A percentile compares a stretch with the other conserved stretches of the same genome.
phyloP scores from a whole-genome alignment of 37 sponge, comb jelly and placozoan species.

The Lycopodina hypogea region DNA sequence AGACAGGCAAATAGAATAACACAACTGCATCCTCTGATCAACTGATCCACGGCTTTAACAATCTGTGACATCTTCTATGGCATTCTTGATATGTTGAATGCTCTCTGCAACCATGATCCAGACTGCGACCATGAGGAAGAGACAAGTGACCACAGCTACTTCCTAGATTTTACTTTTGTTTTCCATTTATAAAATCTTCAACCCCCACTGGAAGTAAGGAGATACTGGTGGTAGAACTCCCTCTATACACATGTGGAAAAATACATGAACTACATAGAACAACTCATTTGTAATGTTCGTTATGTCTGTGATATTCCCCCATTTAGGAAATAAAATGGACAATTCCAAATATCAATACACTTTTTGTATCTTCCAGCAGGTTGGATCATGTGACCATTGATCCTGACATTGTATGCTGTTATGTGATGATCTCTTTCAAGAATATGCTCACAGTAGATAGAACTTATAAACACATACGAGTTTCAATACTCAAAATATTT shows the following conservation, averaged over 20 bases:
- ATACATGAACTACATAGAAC: slow-evolving; percentile 59
- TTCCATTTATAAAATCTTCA: slow-evolving; percentile 61
- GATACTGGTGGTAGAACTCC: slow-evolving; percentile 44
- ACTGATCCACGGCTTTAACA: slow-evolving; percentile 1
- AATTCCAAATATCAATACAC: slow-evolving; percentile 76
- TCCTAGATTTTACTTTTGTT: slow-evolving; percentile 73
- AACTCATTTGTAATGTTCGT: slow-evolving; percentile 76
- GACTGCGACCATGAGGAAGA: slow-evolving; percentile 55
- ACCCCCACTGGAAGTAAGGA: slow-evolving; percentile 74
- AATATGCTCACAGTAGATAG: slow-evolving; percentile 76
- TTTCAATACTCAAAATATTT: slow-evolving; percentile 34
- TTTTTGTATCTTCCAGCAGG: slow-evolving; percentile 44
- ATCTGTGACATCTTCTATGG: slow-evolving; percentile 15
- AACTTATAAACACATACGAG: slow-evolving; percentile 41
- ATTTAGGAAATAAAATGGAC: slow-evolving; percentile 68
- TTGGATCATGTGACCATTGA: slow-evolving; percentile 73
- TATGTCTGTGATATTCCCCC: slow-evolving; percentile 78
- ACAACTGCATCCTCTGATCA: slow-evolving; percentile 10
- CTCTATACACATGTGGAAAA: slow-evolving; percentile 54
- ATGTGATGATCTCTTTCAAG: slow-evolving; percentile 76
- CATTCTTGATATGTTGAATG: slow-evolving; percentile 15
- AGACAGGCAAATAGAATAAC: slow-evolving; percentile 59
- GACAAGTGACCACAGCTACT: slow-evolving; percentile 47
- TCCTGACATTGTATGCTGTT: slow-evolving; percentile 75
- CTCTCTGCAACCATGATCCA: slow-evolving; percentile 51